Evolutionary conservation across 92 coral and sea anemone species (phyloP), one percentile per base, ranked within the genome.

Genomic region (Umimayanthus kanabou): DNA sequence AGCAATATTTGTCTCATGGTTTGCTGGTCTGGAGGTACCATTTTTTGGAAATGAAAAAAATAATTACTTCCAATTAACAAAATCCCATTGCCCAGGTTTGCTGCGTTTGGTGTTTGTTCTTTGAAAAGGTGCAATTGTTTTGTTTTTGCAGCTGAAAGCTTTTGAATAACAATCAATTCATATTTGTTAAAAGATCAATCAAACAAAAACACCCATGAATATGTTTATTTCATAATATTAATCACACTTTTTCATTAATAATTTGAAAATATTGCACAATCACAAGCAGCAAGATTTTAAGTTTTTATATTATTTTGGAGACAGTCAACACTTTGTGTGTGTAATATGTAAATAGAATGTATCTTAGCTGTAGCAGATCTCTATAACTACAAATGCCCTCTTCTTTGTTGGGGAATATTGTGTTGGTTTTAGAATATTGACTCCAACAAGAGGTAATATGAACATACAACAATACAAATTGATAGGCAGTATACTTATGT

Each of bases 151-250:
- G 84, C 43, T 79, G 82, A 26, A 40, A 57, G 47, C 67, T 16
- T 57, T 80, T 53, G 57, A 65, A 80, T 53, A 30, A 30, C 47
- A 57, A 57, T 80, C 42, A 26, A 55, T 80, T 80, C 58, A 22
- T 29, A 80, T 22, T 28, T 80, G 71, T 55, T 5, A 39, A 80
- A 18, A 22, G 15, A 80, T 30, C 26, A 58, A 30, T n/a, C 8
- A 23, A 20, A 40, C 9, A 78, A 4, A 78, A 9, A 33, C 65
- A 78, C 33, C 40, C 65, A 78, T 25, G 43, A 78, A 78, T 78
- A 18, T 2, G 4, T 61, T 61, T 61, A 57, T 61, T 61, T 61
- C 5, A 4, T 14, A 13, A 22, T 20, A 61, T 61, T 18, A 8
- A 61, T 4, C 2, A 18, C n/a, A 2, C 26, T 61, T 61, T 61